Evolutionary conservation across 1,140 invertebrate species (phyloP), one percentile per base, ranked within the genome.

Genomic region (Drosophila tropicalis): DNA sequence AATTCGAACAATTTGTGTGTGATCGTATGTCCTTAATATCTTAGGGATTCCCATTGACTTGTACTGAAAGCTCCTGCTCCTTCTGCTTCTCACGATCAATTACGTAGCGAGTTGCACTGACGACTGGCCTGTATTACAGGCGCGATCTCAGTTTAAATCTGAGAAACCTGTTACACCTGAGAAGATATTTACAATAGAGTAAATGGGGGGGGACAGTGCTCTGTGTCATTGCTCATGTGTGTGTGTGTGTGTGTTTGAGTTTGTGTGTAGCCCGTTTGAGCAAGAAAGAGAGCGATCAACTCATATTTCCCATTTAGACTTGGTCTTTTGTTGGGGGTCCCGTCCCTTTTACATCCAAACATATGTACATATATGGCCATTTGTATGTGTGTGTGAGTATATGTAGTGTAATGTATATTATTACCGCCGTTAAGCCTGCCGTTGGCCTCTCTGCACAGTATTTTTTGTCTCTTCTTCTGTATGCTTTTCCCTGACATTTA

Each of bases 161-260:
- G 73, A 72, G 80, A 89, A 89, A 89, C 84, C 84, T 89, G 84
- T 89, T 89, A 89, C 84, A 89, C 85, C 73, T 89, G 84, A 89
- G 84, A 83, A 81, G 81, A 78, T 89, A 75, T 89, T 78, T 78
- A 89, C 81, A 89, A 89, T 89, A 78, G 84, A 71, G 62, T 32
- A 44, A 34, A 29, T 29, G 29, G 1, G 57, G 54, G 0, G 56
- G 40, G 61, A 44, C 62, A 47, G 17, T 57, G 32, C 70, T 56
- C 17, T 66, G 41, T 36, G 32, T 64, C 22, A 3, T 25, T 25
- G 22, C 22, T n/a, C n/a, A n/a, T n/a, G n/a, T n/a, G 22, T 25
- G 25, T 29, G 5, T 29, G 25, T 29, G 29, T 29, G 29, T 29
- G 5, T 29, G 5, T 6, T 5, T 29, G 22, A 1, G 62, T 65